Conservation (phyloP, 2,888 invertebrate species). For the Camptogramma bilineatum region DNA sequence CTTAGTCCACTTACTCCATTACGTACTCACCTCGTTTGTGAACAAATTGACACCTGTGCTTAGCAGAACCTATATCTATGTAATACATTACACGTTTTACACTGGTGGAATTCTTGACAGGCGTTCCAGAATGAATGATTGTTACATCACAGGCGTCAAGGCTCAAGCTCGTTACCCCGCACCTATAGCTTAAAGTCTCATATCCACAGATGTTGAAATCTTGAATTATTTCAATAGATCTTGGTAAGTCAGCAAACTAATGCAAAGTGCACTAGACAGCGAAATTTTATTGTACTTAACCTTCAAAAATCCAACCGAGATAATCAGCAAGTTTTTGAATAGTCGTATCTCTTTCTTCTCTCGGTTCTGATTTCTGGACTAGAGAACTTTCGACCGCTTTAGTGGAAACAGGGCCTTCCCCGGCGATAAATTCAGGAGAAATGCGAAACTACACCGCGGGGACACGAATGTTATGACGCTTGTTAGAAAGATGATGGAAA, state of each 20-base stretch:
- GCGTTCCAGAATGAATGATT: constrained; percentile 53
- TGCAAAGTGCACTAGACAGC: neutral
- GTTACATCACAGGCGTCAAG: constrained; percentile 51
- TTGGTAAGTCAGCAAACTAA: neutral
- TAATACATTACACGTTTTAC: constrained; percentile 34
- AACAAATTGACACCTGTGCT: constrained; percentile 9
- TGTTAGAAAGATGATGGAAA: constrained; percentile 39
- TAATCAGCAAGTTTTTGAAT: neutral
- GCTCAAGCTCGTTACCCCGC: constrained; percentile 49
- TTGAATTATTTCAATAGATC: neutral
- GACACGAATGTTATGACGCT: constrained; percentile 43
- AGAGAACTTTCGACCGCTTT: constrained; percentile 6
- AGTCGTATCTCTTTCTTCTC: neutral
- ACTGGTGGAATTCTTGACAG: constrained; percentile 51
- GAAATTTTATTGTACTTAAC: neutral
- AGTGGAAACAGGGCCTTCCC: constrained; percentile 19
- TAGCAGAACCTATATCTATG: constrained; percentile 2
- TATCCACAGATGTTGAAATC: constrained; percentile 17
- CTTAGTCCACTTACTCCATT: too few relatives aligned
- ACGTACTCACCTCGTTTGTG: neutral
- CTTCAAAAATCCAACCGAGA: neutral
- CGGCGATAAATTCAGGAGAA: constrained; percentile 51
- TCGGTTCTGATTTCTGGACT: constrained; percentile 1
- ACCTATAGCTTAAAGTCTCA: constrained; percentile 32
- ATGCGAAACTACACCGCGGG: constrained; percentile 46